Percentiles rank a stretch among this genome's conserved stretches.
Conservation (phyloP, 1,140 invertebrate species). For the Caenorhabditis tropicalis region DNA sequence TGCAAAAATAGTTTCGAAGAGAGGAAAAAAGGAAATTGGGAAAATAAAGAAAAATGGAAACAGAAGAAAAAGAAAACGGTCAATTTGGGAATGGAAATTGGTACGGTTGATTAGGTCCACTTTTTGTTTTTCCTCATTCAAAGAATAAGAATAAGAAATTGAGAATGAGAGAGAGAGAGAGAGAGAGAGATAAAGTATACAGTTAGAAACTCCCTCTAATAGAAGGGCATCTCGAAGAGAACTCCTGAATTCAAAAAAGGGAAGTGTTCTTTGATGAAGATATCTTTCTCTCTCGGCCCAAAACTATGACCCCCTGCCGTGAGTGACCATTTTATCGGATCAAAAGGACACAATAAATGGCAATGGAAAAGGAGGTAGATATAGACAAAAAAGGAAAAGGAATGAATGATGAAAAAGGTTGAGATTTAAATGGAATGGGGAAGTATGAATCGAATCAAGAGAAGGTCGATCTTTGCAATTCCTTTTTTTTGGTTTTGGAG, state of each 20-base stretch:
- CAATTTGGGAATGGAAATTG: constrained; percentile 5
- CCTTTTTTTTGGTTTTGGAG: too few species aligned
- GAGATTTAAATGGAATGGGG: not conserved
- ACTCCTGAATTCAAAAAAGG: not conserved
- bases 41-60: not conserved
- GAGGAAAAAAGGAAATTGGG: not conserved
- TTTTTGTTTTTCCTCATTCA: not conserved
- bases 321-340: constrained; percentile 1
- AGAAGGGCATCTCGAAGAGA: too few species aligned
- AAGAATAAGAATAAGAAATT: not conserved
- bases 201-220: too few species aligned
- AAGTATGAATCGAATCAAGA: not conserved
- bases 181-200: too few species aligned
- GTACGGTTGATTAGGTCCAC: constrained; percentile 41
- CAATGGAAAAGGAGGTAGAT: not conserved
- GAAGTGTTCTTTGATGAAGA: constrained; percentile 15
- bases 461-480: too few species aligned
- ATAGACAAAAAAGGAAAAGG: not conserved
- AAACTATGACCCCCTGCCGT: not conserved
- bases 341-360: not conserved
- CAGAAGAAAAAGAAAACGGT: not conserved
- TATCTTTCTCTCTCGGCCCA: not conserved
- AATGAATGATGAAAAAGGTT: not conserved
- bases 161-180: not conserved
- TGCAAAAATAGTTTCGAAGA: not conserved